Evolutionary conservation across 1,140 invertebrate species (phyloP).

Genomic region (Caligus rogercresseyi): DNA sequence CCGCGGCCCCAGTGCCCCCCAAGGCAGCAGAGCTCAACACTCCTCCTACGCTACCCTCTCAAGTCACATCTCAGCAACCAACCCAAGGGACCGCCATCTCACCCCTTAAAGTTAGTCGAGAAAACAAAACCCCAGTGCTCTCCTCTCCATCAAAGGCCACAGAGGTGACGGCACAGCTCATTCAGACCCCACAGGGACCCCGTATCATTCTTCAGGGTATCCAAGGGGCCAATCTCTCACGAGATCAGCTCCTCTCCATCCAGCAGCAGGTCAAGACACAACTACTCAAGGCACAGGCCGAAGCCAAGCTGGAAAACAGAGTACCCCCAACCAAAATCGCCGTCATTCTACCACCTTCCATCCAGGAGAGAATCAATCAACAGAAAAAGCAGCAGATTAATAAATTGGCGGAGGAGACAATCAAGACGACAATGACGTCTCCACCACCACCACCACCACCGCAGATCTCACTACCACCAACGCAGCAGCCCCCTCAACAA

Average conservation of each 20-base stretch:
- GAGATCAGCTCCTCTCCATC: conserved; percentile 53
- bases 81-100: background rate
- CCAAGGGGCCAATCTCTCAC: conserved; percentile 56
- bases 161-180: conserved; percentile 18
- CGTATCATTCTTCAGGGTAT: conserved; percentile 63
- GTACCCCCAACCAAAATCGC: conserved; percentile 65
- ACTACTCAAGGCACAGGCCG: conserved; percentile 15
- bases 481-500: too few relatives aligned
- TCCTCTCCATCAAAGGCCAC: background rate
- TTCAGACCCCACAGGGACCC: conserved; percentile 39
- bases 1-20: too few relatives aligned
- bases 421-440: too few relatives aligned
- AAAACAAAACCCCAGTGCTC: background rate
- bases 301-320: conserved; percentile 46
- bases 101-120: background rate
- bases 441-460: too few relatives aligned
- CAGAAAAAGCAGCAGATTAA: too few relatives aligned
- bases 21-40: background rate
- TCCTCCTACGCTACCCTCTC: background rate
- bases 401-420: too few relatives aligned
- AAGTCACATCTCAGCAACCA: background rate
- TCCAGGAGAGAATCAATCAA: conserved; percentile 18
- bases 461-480: too few relatives aligned
- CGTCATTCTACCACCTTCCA: conserved; percentile 50
- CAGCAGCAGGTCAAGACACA: conserved; percentile 74